Evolutionary conservation across 2,113 vertebrate genomes (phyloP), one percentile per base, ranked within the genome.

Genomic region (Sander vitreus): DNA sequence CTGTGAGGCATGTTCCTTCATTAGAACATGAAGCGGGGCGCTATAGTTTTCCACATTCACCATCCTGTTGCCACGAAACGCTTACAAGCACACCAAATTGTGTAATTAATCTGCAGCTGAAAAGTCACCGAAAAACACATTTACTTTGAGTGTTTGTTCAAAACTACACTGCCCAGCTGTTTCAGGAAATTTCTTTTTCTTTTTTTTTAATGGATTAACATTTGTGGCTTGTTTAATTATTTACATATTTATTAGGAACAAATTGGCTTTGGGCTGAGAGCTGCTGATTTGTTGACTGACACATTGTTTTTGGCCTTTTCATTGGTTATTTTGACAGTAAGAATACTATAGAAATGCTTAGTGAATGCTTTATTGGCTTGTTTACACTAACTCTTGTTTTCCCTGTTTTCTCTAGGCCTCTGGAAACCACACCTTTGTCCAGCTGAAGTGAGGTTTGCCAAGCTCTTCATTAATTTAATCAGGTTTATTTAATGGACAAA

Each of bases 401-500:
- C 18, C 64, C n/a, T 59, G 33, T 63, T 73, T 54, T 30, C 82
- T 60, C 23, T 84, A 95, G 94, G 93, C 70, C 72, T 89, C 90
- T 86, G 91, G 90, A 86, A 93, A 89, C 91, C 90, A 88, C 88
- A 91, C 91, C 91, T 94, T 89, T 88, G 70, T 93, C 91, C 93
- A 93, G 83, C 89, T 92, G 90, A 93, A 92, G 93, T 89, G 91
- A 94, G 93, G 93, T 93, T 93, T 90, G 81, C 89, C 86, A 78
- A 92, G 92, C 86, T 91, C 89, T 75, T 86, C 83, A 50, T 91
- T 93, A 94, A 94, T 94, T 95, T 93, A 93, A 91, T 92, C 88
- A 88, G 86, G 90, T 94, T 93, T 91, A 93, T 92, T 95, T 94
- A 93, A 95, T 91, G 91, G 92, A 94, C 93, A 93, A 78, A 90